Conservation (phyloP, 1,140 invertebrate species). For the Bombus waltoni region DNA sequence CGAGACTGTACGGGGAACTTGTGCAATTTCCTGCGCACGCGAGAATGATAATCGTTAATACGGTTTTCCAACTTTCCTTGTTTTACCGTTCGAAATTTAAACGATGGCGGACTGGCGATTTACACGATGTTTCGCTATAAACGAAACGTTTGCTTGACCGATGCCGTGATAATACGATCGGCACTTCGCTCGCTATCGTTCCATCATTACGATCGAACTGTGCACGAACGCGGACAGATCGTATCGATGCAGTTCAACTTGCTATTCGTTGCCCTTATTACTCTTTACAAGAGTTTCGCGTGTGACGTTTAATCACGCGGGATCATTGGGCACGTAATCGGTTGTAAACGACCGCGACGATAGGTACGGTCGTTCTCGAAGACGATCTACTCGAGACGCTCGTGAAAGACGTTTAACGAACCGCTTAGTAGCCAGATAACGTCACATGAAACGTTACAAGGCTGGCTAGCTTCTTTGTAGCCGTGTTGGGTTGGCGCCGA, state of each 20-base stretch:
- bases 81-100: not conserved
- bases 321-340: slow-evolving; percentile 46
- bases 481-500: not conserved
- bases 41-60: not conserved
- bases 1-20: not conserved
- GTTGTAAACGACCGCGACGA: slow-evolving; percentile 38
- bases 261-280: not conserved
- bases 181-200: slow-evolving; percentile 27
- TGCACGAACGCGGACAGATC: not conserved
- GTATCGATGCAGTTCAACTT: slow-evolving; percentile 17
- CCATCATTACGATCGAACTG: slow-evolving; percentile 35
- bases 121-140: not conserved
- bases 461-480: not conserved
- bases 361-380: not conserved
- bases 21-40: not conserved
- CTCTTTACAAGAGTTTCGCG: not conserved
- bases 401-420: slow-evolving; percentile 38
- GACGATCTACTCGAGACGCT: slow-evolving; percentile 28
- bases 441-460: slow-evolving; percentile 4
- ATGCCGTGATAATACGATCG: slow-evolving; percentile 7
- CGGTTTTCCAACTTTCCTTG: not conserved
- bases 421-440: slow-evolving; percentile 34
- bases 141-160: slow-evolving; percentile 14
- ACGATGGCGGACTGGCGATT: not conserved
- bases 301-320: slow-evolving; percentile 35